Evolutionary conservation across 2,888 invertebrate genomes (phyloP).

Genomic region (Acanthosoma haemorrhoidale): DNA sequence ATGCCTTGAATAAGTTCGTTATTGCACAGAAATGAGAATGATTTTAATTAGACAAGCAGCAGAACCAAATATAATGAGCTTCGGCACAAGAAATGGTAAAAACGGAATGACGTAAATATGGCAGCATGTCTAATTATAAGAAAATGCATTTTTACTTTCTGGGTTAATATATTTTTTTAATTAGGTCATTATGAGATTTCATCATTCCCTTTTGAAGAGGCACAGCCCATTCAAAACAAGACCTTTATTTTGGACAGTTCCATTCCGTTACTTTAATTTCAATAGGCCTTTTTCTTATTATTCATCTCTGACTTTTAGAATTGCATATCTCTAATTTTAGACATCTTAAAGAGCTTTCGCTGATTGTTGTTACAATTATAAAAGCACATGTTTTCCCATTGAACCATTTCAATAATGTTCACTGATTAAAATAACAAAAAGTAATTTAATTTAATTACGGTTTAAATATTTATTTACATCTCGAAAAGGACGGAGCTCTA

Average conservation of each 20-base stretch:
- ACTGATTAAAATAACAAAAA: too few species aligned
- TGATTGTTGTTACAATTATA: too few species aligned
- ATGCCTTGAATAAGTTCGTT: too few species aligned
- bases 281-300: neutral
- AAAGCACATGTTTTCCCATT: too few species aligned
- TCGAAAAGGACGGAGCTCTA: too few species aligned
- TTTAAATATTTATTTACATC: too few species aligned
- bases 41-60: too few species aligned
- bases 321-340: neutral
- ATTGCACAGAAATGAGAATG: too few species aligned
- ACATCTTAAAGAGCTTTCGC: neutral
- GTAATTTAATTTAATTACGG: too few species aligned
- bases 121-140: neutral
- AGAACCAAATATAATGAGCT: neutral
- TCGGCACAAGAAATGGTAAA: neutral
- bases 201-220: neutral
- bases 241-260: neutral
- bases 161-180: neutral
- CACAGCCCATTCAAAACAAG: neutral
- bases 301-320: too few species aligned
- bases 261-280: neutral
- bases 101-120: neutral
- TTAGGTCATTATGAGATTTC: neutral
- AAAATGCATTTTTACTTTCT: too few species aligned
- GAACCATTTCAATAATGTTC: too few species aligned